phyloP scores from a whole-genome alignment of 2,888 invertebrate species.

The Scaptomyza parva region DNA sequence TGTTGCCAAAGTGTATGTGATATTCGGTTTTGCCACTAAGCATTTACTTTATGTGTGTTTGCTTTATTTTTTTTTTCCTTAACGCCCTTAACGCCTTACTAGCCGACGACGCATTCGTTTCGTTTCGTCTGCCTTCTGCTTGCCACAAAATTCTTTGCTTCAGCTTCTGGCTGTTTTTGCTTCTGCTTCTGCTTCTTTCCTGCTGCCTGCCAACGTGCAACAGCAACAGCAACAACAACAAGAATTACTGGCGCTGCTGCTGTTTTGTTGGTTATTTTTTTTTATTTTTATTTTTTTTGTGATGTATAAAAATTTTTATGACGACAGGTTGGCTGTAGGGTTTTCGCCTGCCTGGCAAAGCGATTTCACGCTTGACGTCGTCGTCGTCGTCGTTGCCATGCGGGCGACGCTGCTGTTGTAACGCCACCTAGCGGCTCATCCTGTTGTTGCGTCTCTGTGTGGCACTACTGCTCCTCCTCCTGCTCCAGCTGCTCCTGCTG shows the following conservation, averaged over 20 bases:
- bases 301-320: constrained; percentile 74
- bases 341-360: constrained; percentile 57
- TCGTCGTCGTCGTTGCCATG: constrained; percentile 58
- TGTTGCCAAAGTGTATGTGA: constrained; percentile 23
- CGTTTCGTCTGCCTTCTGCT: constrained; percentile 5
- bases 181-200: constrained; percentile 11
- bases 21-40: background rate
- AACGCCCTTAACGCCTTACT: constrained; percentile 37
- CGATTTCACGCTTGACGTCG: constrained; percentile 75
- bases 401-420: constrained; percentile 47
- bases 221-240: background rate
- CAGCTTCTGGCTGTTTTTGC: constrained; percentile 1
- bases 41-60: constrained; percentile 14
- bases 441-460: constrained; percentile 22
- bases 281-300: constrained; percentile 47
- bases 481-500: constrained; percentile 13
- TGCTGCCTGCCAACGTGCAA: too few relatives aligned
- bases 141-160: background rate
- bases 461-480: too few relatives aligned
- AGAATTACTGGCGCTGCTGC: constrained; percentile 17
- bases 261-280: constrained; percentile 40
- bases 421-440: constrained; percentile 69
- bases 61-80: constrained; percentile 1
- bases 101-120: constrained; percentile 63
- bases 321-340: constrained; percentile 71